Conservation (phyloP, 2,113 vertebrate species). For the Nipponia nippon region DNA sequence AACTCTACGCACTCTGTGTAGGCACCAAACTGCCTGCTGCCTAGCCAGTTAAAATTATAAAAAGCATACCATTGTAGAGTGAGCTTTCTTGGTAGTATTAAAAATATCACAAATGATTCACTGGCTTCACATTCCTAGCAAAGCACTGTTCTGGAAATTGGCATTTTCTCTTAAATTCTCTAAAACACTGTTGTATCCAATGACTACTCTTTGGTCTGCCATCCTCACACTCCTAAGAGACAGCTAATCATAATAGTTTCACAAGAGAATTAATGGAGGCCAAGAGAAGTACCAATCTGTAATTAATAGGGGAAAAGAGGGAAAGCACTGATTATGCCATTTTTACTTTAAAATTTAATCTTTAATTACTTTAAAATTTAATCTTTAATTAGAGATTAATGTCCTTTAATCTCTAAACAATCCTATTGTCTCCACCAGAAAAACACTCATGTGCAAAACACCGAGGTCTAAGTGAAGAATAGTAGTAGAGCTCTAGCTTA, state of each 20-base stretch:
- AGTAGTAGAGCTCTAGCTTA: neutral
- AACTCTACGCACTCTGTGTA: fast-evolving
- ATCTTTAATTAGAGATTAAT: too few species aligned
- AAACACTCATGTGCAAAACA: neutral
- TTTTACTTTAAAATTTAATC: too few species aligned
- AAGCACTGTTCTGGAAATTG: neutral
- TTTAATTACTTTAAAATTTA: too few species aligned
- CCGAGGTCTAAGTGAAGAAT: neutral
- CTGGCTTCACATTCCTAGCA: neutral
- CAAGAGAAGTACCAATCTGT: neutral
- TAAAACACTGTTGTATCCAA: neutral
- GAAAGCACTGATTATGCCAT: neutral
- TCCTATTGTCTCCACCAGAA: neutral
- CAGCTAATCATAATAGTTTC: neutral
- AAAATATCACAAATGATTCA: neutral
- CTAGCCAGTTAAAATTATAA: neutral
- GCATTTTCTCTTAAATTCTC: neutral
- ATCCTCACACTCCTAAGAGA: neutral
- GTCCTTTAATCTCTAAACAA: neutral
- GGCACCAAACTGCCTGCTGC: neutral
- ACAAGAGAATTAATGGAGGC: neutral
- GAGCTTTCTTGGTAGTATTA: neutral
- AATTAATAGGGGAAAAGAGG: neutral
- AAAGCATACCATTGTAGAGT: neutral
- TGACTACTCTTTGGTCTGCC: neutral